Evolutionary conservation across 2,888 invertebrate species (phyloP).

Genomic region (Leptinotarsa peninsularis): DNA sequence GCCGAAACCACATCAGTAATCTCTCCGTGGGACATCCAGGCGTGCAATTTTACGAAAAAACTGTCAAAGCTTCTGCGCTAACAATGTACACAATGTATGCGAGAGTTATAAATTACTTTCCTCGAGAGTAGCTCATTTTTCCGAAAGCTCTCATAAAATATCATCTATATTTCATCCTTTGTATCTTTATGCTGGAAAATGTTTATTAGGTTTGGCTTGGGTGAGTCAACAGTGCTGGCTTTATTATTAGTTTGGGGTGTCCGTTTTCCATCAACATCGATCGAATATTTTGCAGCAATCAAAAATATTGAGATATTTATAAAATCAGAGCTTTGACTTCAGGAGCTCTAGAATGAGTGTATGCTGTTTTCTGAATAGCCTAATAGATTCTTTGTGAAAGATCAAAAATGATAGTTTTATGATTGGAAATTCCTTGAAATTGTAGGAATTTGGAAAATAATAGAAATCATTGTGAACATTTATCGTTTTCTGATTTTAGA

Average conservation of each 20-base stretch:
- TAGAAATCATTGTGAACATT: too few relatives aligned
- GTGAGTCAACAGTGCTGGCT: neutral
- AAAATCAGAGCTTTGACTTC: neutral
- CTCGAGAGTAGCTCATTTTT: conserved; percentile 22
- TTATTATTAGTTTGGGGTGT: neutral
- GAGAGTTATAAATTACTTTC: conserved; percentile 22
- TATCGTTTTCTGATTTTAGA: too few relatives aligned
- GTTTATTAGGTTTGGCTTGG: conserved; percentile 12
- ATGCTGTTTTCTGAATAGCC: too few relatives aligned
- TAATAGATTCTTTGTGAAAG: too few relatives aligned
- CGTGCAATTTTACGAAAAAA: conserved; percentile 15
- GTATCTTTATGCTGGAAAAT: conserved; percentile 15
- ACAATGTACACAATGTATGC: conserved; percentile 24
- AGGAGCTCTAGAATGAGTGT: too few relatives aligned
- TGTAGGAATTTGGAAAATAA: too few relatives aligned
- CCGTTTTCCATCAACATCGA: neutral
- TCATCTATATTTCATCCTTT: conserved; percentile 19
- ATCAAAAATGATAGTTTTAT: too few relatives aligned
- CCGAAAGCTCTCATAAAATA: conserved; percentile 16
- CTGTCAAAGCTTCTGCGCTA: conserved; percentile 17
- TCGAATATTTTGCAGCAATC: neutral
- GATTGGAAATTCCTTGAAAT: too few relatives aligned
- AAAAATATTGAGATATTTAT: neutral
- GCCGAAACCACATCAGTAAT: conserved; percentile 9
- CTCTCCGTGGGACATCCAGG: conserved; percentile 13